Evolutionary conservation across 2,888 invertebrate species (phyloP), one percentile per base, ranked within the genome.

Genomic region (Mesorhabditis spiculigera): DNA sequence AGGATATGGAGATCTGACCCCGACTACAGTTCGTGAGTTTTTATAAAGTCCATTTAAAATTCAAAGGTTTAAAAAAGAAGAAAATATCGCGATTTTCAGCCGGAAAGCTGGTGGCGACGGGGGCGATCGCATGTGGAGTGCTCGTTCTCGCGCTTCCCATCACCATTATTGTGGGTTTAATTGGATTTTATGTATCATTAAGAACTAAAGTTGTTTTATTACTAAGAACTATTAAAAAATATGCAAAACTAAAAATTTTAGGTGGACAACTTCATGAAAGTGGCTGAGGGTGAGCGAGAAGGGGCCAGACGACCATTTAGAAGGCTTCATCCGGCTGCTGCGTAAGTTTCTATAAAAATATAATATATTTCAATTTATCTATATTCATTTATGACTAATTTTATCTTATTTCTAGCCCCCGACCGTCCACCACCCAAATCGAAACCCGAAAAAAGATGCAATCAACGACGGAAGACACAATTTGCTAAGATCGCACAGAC

Each of bases 201-300:
- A 63, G 28, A 16, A 41, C 13, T 10, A 43, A 65, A n/a, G 16
- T 16, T 16, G 4, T n/a, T 28, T 13, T 10, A 43, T 28, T 44
- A 42, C 58, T 4, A 65, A 5, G 16, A 13, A 43, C n/a, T 65
- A 16, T 10, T 10, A 58, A 64, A 42, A 65, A 65, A 69, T 63
- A 5, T 68, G 6, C 43, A 8, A 42, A 68, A 28, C 61, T 8
- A 10, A 4, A 43, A 6, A 43, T 73, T 76, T 43, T 71, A 82
- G 81, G 82, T 82, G 62, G 82, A 82, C 74, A 82, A 82, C 72
- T 82, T 82, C 75, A 82, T 82, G 81, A 82, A 81, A 69, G 82
- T 81, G 4, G 81, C 81, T 45, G 81, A 81, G 68, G 78, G 77
- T 6, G 81, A 81, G 67, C 71, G 81, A 50, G 58, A 50, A n/a